A percentile compares a stretch with the other conserved stretches of the same genome.
Evolutionary conservation across 2,113 vertebrate genomes (phyloP).

Genomic region (Clarias magur): DNA sequence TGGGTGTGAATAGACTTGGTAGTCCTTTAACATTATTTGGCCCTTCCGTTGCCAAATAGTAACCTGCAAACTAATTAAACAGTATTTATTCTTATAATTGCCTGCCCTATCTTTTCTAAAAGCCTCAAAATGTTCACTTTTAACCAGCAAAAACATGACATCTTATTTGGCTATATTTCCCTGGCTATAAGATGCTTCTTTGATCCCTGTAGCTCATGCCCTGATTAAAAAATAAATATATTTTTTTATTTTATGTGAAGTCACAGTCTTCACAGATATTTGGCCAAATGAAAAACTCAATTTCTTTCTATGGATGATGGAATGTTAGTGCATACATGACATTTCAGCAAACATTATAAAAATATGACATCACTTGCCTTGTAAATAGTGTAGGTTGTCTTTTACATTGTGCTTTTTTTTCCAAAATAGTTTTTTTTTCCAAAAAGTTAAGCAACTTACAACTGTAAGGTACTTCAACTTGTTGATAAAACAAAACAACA

Average conservation of each 20-base stretch:
- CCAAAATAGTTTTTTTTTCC: not conserved
- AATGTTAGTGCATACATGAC: not conserved
- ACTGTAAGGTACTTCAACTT: not conserved
- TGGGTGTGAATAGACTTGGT: not conserved
- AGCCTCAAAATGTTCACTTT: constrained; percentile 12
- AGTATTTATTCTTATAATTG: constrained; percentile 19
- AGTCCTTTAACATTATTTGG: constrained; percentile 2
- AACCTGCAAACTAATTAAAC: not conserved
- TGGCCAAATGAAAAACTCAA: not conserved
- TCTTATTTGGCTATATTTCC: not conserved
- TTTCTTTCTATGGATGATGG: not conserved
- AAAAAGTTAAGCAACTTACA: not conserved
- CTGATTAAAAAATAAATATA: no score
- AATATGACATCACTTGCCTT: not conserved
- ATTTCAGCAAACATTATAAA: not conserved
- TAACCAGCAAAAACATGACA: not conserved
- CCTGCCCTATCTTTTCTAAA: not conserved
- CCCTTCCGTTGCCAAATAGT: not conserved
- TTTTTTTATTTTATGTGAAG: not conserved
- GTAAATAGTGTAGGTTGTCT: not conserved
- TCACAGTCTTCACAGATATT: not conserved
- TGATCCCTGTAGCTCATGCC: not conserved
- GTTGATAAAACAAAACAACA: not conserved
- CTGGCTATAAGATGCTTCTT: not conserved
- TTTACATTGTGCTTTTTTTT: not conserved